Evolutionary conservation across 2,797 vertebrate genomes (phyloP).

Genomic region (Danionella dracula): DNA sequence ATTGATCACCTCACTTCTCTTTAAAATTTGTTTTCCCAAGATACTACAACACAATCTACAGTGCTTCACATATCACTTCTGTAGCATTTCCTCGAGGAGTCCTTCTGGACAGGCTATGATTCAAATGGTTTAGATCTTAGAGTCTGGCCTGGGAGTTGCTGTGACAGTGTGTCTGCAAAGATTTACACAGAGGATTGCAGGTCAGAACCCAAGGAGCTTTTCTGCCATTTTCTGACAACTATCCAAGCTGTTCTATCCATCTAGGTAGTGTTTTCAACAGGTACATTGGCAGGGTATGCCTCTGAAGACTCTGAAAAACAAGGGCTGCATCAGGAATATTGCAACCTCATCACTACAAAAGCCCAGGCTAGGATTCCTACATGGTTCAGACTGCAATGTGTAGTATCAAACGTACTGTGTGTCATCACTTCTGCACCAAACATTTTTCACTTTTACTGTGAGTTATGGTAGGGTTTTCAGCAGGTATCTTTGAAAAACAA

Average conservation of each 20-base stretch:
- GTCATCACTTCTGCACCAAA: too few relatives aligned
- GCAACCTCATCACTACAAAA: neutral
- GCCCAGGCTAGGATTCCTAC: neutral
- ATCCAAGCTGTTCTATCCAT: neutral
- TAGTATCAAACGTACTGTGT: neutral
- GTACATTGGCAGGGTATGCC: neutral
- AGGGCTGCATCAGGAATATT: neutral
- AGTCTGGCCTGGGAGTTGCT: constrained; percentile 2
- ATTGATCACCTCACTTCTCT: constrained; percentile 4
- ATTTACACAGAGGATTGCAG: constrained; percentile 16
- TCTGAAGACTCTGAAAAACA: neutral
- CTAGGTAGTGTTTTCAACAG: neutral
- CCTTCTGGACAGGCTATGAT: constrained; percentile 8
- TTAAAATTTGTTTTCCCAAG: neutral
- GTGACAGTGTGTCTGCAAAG: constrained; percentile 18
- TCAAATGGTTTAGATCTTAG: constrained; percentile 6
- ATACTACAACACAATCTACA: neutral
- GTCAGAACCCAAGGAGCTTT: constrained; percentile 9
- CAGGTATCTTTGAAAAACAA: too few relatives aligned
- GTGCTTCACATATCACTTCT: constrained; percentile 8
- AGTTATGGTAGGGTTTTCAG: too few relatives aligned
- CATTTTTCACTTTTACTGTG: too few relatives aligned
- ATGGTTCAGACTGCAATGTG: neutral
- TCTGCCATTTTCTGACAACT: constrained; percentile 3
- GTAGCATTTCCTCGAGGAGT: constrained; percentile 10